These are phyloP conservation scores for Amazona guildingii DNA, from an alignment of 2,113 vertebrate genomes.

Conservation along the genomic window DNA sequence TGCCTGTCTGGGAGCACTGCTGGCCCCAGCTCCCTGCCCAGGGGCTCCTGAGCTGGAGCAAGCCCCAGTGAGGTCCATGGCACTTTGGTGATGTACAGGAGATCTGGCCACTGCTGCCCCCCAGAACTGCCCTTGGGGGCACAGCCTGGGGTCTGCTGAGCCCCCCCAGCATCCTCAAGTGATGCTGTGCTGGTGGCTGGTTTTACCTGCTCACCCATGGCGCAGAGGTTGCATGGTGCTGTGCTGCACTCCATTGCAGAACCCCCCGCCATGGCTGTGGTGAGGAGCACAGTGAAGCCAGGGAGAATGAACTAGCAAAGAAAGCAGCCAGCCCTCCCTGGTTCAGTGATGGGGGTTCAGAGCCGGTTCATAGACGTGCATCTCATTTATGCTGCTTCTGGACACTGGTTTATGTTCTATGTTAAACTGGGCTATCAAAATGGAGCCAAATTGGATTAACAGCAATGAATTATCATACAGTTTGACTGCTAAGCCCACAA, in stretches of 20 bases:
- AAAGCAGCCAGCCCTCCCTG: not conserved
- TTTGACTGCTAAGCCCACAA: conserved; percentile 30
- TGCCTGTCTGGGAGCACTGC: not conserved
- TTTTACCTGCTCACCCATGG: fast-evolving
- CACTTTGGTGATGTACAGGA: not conserved
- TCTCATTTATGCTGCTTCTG: conserved; percentile 19
- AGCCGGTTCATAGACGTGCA: not conserved
- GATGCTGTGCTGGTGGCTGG: fast-evolving
- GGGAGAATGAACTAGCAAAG: not conserved
- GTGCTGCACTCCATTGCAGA: not conserved
- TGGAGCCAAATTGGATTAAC: conserved; percentile 52
- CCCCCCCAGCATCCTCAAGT: not conserved
- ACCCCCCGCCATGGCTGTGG: fast-evolving
- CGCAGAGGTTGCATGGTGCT: not conserved
- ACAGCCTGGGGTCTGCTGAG: fast-evolving
- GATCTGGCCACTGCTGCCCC: not conserved
- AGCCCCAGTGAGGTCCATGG: fast-evolving
- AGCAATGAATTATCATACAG: conserved; percentile 36
- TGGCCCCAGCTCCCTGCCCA: not conserved
- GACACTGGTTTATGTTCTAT: conserved; percentile 14
- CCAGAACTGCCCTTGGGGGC: no score
- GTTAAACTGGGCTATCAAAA: conserved; percentile 40
- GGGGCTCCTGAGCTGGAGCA: not conserved
- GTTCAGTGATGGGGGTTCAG: not conserved
- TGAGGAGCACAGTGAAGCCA: not conserved